Conservation (phyloP, 1,140 invertebrate species). For the Dolichoris vasculosae region DNA sequence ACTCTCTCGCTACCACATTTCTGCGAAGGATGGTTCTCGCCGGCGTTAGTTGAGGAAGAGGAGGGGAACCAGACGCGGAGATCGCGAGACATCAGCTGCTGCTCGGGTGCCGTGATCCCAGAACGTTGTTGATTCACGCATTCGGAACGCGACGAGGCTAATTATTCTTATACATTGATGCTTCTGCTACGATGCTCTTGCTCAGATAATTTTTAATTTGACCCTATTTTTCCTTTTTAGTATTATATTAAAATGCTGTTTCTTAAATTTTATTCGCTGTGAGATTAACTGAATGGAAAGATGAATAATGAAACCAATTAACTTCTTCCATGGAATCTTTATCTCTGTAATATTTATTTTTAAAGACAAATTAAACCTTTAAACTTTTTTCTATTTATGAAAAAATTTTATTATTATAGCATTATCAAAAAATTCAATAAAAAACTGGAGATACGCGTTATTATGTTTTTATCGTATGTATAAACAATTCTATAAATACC, state of each 20-base stretch:
- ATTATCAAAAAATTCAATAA: too few species aligned
- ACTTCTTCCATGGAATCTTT: not conserved
- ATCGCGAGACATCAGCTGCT: conserved; percentile 16
- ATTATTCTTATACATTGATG: not conserved
- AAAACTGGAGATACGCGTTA: too few species aligned
- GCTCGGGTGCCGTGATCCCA: too few species aligned
- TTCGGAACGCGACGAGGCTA: not conserved
- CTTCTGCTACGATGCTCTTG: too few species aligned
- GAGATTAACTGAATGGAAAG: not conserved
- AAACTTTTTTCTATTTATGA: not conserved
- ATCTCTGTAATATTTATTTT: not conserved
- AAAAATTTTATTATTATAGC: too few species aligned
- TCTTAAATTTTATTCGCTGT: not conserved
- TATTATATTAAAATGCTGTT: not conserved
- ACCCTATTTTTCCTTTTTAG: not conserved
- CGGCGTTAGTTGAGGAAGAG: too few species aligned
- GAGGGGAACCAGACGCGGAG: not conserved
- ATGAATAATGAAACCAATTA: conserved; percentile 19
- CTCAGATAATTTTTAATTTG: not conserved
- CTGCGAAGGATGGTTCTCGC: not conserved
- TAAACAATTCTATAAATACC: not conserved
- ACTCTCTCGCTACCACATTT: not conserved
- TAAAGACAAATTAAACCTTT: not conserved
- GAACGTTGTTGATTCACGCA: not conserved
- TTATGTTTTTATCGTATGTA: too few species aligned